A percentile compares a stretch with the other conserved stretches of the same genome.
Evolutionary conservation across 2,113 vertebrate species (phyloP).

Genomic region (Bungarus multicinctus): DNA sequence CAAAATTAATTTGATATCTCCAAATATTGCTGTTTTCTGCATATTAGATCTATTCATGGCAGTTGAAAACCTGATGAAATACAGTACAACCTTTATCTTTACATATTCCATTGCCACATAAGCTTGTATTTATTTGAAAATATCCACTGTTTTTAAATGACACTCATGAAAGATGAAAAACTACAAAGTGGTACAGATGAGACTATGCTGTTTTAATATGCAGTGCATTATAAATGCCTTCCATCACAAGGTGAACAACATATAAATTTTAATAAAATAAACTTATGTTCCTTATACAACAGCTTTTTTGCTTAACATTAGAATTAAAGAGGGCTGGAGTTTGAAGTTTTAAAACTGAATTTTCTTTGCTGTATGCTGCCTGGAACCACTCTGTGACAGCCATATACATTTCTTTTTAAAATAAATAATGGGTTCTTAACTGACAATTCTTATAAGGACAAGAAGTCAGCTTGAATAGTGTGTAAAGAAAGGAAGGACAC

Average conservation of each 20-base stretch:
- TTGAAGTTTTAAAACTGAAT: background rate
- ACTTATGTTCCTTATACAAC: background rate
- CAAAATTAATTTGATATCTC: background rate
- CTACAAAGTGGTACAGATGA: background rate
- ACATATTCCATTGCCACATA: background rate
- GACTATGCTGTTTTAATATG: background rate
- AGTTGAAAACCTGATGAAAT: conserved; percentile 14
- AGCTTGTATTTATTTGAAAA: background rate
- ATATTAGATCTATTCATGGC: background rate
- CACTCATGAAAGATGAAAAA: background rate
- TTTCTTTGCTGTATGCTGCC: background rate
- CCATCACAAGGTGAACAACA: background rate
- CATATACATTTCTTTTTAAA: background rate
- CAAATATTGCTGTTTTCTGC: background rate
- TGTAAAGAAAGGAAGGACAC: background rate
- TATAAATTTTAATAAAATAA: background rate
- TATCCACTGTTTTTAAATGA: background rate
- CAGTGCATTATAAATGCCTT: background rate
- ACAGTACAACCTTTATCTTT: conserved; percentile 20
- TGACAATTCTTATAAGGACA: background rate
- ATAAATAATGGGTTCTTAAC: background rate
- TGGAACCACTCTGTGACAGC: background rate
- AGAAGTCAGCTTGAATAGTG: background rate
- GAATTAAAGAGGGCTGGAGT: background rate
- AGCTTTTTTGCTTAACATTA: background rate